Evolutionary conservation across 2,888 invertebrate species (phyloP).

Genomic region (Biston stratarius): DNA sequence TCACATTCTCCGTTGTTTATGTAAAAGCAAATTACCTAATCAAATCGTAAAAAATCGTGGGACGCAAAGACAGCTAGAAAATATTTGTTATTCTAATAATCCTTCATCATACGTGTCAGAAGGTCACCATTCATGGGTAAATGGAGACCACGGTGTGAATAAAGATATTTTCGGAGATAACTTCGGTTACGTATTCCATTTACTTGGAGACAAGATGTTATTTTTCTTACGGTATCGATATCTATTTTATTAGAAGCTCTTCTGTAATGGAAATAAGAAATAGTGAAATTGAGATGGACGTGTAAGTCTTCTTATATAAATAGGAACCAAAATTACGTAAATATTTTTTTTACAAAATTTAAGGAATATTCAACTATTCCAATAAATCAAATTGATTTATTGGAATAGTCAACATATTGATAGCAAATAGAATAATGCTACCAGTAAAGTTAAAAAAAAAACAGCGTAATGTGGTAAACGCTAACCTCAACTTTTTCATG

Average conservation of each 20-base stretch:
- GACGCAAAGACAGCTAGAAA: neutral
- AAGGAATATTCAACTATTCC: too few species aligned
- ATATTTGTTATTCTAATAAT: neutral
- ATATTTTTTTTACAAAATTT: too few species aligned
- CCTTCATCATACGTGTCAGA: neutral
- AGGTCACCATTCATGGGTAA: constrained; percentile 10
- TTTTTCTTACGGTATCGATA: constrained; percentile 15
- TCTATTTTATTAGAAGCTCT: neutral
- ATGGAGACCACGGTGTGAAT: constrained; percentile 10
- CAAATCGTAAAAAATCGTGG: neutral
- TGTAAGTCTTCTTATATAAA: neutral
- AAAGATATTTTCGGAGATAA: constrained; percentile 10
- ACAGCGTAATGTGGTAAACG: too few species aligned
- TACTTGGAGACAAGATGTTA: constrained; percentile 15
- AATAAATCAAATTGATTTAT: too few species aligned
- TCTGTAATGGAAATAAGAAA: constrained; percentile 7
- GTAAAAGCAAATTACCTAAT: neutral
- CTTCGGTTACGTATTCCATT: constrained; percentile 19
- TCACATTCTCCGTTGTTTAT: neutral
- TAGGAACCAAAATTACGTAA: neutral
- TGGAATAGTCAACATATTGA: too few species aligned
- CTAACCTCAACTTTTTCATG: too few species aligned
- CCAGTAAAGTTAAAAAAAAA: too few species aligned
- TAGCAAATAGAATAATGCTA: too few species aligned
- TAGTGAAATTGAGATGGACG: neutral